These are phyloP conservation scores for Nephrocerus scutellatus DNA, from an alignment of 2,888 invertebrate genomes.

Conservation along the genomic window DNA sequence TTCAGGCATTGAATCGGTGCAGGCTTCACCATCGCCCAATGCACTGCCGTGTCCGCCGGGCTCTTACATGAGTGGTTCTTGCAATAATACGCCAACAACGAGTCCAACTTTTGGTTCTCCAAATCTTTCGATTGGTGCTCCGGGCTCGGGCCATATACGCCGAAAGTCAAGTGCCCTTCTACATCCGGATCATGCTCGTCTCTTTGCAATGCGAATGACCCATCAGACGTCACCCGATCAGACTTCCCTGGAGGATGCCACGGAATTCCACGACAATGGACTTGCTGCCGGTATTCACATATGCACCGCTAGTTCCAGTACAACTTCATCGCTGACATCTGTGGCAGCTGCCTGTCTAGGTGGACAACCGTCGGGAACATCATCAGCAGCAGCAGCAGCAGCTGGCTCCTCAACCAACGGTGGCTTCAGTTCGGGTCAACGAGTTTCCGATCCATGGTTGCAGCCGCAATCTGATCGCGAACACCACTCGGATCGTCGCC, in stretches of 20 bases:
- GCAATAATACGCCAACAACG: slow-evolving; percentile 42
- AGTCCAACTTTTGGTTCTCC: slow-evolving; percentile 46
- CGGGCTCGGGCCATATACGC: slow-evolving; percentile 37
- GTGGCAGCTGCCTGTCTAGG: slow-evolving; percentile 46
- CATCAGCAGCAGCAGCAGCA: slow-evolving; percentile 50
- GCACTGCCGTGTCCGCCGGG: slow-evolving; percentile 45
- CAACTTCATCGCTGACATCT: slow-evolving; percentile 55
- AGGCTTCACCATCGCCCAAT: slow-evolving; percentile 56
- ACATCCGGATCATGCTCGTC: slow-evolving; percentile 64
- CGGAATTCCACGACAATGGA: slow-evolving; percentile 48
- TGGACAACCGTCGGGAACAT: slow-evolving; percentile 40
- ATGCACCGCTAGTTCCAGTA: slow-evolving; percentile 52
- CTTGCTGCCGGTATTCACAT: slow-evolving; percentile 41
- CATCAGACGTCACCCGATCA: slow-evolving; percentile 46
- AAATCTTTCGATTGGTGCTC: slow-evolving; percentile 35
- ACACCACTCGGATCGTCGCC: slow-evolving; percentile 36
- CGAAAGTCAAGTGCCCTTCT: slow-evolving; percentile 56
- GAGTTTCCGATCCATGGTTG: slow-evolving; percentile 48
- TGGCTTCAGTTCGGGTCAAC: slow-evolving; percentile 39
- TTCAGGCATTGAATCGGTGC: slow-evolving; percentile 66
- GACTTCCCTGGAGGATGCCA: slow-evolving; percentile 47
- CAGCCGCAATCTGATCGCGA: slow-evolving; percentile 46
- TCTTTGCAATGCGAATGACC: slow-evolving; percentile 50
- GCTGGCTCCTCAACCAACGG: slow-evolving; percentile 30
- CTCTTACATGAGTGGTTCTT: slow-evolving; percentile 36